Evolutionary conservation across 2,797 vertebrate genomes (phyloP).

Genomic region (Myotis planiceps): DNA sequence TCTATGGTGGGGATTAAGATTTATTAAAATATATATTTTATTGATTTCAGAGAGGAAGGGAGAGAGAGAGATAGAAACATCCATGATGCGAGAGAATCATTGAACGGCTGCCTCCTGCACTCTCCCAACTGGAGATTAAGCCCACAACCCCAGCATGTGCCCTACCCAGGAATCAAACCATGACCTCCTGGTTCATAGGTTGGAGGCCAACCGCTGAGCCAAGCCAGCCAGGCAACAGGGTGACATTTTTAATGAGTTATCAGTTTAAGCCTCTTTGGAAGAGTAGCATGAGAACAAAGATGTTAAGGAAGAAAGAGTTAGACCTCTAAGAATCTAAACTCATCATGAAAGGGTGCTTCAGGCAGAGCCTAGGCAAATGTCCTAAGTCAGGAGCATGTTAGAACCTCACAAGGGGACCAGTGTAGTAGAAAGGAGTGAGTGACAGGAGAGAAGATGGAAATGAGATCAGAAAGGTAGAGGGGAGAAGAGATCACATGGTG

Average conservation of each 20-base stretch:
- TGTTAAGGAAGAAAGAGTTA: not conserved
- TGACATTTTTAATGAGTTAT: not conserved
- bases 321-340: not conserved
- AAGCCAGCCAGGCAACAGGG: not conserved
- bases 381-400: not conserved
- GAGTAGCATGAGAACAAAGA: not conserved
- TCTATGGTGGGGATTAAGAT: not conserved
- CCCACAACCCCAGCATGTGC: too few relatives aligned
- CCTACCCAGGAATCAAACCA: too few relatives aligned
- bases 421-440: not conserved
- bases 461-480: not conserved
- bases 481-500: too few relatives aligned
- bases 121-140: too few relatives aligned
- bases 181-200: too few relatives aligned
- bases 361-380: not conserved
- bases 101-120: too few relatives aligned
- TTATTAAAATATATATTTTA: not conserved
- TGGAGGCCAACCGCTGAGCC: too few relatives aligned
- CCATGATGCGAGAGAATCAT: too few relatives aligned
- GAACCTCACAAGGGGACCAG: not conserved
- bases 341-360: not conserved
- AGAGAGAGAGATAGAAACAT: too few relatives aligned
- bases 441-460: not conserved
- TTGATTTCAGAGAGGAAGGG: too few relatives aligned
- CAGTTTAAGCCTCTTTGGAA: not conserved